Conservation (phyloP, 1,140 invertebrate species). For the Hyles vespertilio region DNA sequence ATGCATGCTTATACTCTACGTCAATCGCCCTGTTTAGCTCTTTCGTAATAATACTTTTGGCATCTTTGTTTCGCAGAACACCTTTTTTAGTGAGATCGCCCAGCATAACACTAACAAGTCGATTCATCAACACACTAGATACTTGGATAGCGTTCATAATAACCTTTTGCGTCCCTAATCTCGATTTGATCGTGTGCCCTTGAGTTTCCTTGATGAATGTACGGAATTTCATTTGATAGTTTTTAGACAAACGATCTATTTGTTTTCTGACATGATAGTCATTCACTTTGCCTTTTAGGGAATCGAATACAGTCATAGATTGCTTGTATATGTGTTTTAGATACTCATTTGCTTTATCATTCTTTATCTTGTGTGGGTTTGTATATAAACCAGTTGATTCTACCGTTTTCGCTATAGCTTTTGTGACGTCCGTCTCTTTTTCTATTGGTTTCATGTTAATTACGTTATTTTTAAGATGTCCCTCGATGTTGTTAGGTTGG, state of each 20-base stretch:
- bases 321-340: constrained; percentile 29
- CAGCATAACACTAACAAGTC: constrained; percentile 28
- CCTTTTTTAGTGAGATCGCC: constrained; percentile 17
- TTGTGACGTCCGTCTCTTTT: background rate
- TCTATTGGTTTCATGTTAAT: background rate
- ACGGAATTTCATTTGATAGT: constrained; percentile 30
- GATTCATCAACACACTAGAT: constrained; percentile 26
- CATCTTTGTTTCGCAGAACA: constrained; percentile 7
- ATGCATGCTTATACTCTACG: constrained; percentile 31
- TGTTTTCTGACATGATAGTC: constrained; percentile 16
- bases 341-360: constrained; percentile 30
- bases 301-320: constrained; percentile 29
- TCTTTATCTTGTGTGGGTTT: constrained; percentile 17
- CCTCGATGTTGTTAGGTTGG: background rate
- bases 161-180: constrained; percentile 31
- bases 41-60: constrained; percentile 14
- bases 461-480: background rate
- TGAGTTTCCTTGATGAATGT: constrained; percentile 26
- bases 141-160: constrained; percentile 37
- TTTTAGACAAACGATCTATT: constrained; percentile 18
- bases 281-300: constrained; percentile 20
- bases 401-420: background rate
- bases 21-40: constrained; percentile 25
- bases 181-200: constrained; percentile 35
- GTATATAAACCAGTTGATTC: background rate